Percentiles rank a stretch among this genome's conserved stretches.
phyloP scores from a whole-genome alignment of 2,797 vertebrate species.

The Sciurus carolinensis region DNA sequence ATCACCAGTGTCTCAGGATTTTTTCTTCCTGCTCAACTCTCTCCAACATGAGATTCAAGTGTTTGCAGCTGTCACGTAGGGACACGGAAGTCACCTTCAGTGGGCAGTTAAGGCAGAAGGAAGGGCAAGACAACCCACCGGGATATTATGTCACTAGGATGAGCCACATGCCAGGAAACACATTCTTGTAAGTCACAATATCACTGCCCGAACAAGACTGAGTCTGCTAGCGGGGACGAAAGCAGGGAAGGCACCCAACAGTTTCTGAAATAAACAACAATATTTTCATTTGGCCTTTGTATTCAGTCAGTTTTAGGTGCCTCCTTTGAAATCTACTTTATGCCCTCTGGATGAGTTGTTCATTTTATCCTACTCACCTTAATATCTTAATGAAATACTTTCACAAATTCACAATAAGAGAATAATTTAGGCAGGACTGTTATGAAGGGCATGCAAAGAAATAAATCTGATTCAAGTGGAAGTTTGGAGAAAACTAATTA shows the following conservation, averaged over 20 bases:
- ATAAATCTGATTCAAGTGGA: not conserved
- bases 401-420: not conserved
- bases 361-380: not conserved
- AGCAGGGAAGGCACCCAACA: not conserved
- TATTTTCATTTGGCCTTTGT: not conserved
- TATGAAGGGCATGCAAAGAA: not conserved
- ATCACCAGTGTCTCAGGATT: not conserved
- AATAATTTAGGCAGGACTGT: not conserved
- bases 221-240: not conserved
- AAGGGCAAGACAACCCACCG: not conserved
- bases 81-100: fast-evolving
- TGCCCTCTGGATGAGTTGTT: not conserved
- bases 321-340: not conserved
- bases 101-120: not conserved
- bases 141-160: not conserved
- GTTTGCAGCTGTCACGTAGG: not conserved
- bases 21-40: not conserved
- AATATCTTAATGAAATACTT: not conserved
- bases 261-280: not conserved
- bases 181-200: fast-evolving
- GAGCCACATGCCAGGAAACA: not conserved
- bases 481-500: not conserved
- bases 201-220: not conserved
- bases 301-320: not conserved
- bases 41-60: not conserved